A percentile compares a stretch with the other conserved stretches of the same genome.
Conservation (phyloP, 2,113 vertebrate species). For the Mustela nigripes region DNA sequence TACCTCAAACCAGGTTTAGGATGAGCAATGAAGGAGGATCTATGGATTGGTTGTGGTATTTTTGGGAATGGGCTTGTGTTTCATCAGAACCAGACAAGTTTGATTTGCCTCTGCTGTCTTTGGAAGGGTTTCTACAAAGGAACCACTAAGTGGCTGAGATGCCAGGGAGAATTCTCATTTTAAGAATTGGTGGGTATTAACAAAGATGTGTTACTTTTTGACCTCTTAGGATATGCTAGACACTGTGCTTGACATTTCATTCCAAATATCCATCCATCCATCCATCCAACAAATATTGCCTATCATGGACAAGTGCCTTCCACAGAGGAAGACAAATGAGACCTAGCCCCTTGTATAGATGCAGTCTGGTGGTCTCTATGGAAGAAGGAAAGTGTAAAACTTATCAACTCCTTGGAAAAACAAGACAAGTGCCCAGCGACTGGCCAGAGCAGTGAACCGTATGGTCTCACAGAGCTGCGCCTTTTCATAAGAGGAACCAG, state of each 20-base stretch:
- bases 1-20: not conserved
- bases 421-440: not conserved
- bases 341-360: not conserved
- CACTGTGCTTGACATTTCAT: not conserved
- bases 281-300: not conserved
- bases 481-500: not conserved
- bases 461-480: not conserved
- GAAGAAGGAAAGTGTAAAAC: not conserved
- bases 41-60: not conserved
- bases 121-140: not conserved
- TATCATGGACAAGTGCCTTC: not conserved
- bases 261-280: not conserved
- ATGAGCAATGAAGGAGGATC: not conserved
- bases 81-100: not conserved
- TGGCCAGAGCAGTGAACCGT: not conserved
- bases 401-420: not conserved
- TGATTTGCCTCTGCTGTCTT: constrained; percentile 24
- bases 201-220: not conserved
- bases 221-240: not conserved
- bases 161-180: not conserved
- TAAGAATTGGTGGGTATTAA: not conserved
- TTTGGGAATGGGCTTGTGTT: constrained; percentile 6
- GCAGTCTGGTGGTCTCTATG: not conserved
- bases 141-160: not conserved
- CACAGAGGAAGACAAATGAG: not conserved